Conservation (phyloP, 2,113 vertebrate genomes). For the Microtus oregoni region DNA sequence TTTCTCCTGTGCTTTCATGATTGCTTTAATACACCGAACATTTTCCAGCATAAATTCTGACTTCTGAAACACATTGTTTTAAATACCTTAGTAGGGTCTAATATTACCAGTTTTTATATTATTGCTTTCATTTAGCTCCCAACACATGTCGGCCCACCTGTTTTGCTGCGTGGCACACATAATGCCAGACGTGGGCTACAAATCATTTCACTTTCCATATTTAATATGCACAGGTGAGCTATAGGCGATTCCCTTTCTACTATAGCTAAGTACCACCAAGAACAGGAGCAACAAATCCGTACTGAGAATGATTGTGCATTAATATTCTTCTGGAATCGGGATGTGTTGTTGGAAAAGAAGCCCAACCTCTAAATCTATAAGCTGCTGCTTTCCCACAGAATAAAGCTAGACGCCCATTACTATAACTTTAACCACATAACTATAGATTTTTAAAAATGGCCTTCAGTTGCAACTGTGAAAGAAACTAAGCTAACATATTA, state of each 20-base stretch:
- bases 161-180: background rate
- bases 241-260: background rate
- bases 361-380: background rate
- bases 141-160: constrained; percentile 9
- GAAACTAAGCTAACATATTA: background rate
- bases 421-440: background rate
- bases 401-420: background rate
- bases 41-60: constrained; percentile 1
- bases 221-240: background rate
- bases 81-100: background rate
- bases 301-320: background rate
- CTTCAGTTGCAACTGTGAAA: background rate
- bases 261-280: background rate
- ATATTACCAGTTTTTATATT: constrained; percentile 30
- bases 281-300: background rate
- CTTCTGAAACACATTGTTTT: constrained; percentile 44
- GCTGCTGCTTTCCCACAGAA: background rate
- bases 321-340: constrained; percentile 11
- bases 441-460: constrained; percentile 21
- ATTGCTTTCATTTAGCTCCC: constrained; percentile 16
- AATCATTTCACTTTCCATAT: constrained; percentile 20
- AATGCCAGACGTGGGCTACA: background rate
- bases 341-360: background rate
- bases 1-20: constrained; percentile 51
- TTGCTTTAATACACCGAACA: constrained; percentile 7